phyloP scores from a whole-genome alignment of 2,113 vertebrate species.

The Lophura nycthemera region DNA sequence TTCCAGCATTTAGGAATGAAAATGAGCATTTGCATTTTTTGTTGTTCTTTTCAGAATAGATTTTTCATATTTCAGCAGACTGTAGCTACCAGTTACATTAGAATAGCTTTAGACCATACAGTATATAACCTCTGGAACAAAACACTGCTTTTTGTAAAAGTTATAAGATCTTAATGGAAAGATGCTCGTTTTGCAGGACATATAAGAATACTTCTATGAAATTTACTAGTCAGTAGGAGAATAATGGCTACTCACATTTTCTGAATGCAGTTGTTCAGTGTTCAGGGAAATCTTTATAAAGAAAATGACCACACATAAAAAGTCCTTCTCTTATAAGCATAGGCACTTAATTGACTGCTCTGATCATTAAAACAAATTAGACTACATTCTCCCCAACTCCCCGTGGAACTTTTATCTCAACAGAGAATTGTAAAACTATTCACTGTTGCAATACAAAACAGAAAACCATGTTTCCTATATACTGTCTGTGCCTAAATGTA shows the following conservation, averaged over 20 bases:
- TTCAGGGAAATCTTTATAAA: constrained; percentile 55
- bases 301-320: constrained; percentile 62
- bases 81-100: not conserved
- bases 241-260: constrained; percentile 31
- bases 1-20: not conserved
- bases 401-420: constrained; percentile 58
- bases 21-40: not conserved
- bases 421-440: constrained; percentile 55
- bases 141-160: not conserved
- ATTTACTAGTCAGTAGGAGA: constrained; percentile 30
- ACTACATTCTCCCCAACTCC: constrained; percentile 52
- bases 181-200: not conserved
- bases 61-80: not conserved
- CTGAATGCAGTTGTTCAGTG: not conserved
- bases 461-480: not conserved
- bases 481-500: not conserved
- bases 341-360: constrained; percentile 62
- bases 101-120: not conserved
- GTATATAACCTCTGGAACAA: not conserved
- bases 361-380: constrained; percentile 72
- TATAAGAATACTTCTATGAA: not conserved
- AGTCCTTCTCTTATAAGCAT: constrained; percentile 33
- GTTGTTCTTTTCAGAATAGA: not conserved
- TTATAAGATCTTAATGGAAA: not conserved
- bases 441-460: not conserved